phyloP scores from a whole-genome alignment of 2,113 vertebrate genomes.

The Chloebia gouldiae region DNA sequence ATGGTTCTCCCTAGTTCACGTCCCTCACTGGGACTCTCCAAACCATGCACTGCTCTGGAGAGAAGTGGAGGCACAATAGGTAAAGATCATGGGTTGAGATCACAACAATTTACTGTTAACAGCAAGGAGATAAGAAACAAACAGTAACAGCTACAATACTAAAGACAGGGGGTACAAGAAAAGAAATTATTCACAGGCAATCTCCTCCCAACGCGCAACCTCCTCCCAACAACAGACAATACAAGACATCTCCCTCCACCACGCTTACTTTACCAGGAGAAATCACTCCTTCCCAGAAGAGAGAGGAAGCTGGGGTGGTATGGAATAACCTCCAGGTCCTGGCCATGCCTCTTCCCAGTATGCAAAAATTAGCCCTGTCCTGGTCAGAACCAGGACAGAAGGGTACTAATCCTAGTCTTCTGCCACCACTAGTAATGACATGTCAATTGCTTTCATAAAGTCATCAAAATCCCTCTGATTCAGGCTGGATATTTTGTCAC shows the following conservation, averaged over 20 bases:
- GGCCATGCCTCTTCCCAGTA: not conserved
- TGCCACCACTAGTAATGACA: not conserved
- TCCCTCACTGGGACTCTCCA: not conserved
- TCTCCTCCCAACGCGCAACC: rapidly evolving
- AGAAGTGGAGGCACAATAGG: not conserved
- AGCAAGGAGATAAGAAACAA: not conserved
- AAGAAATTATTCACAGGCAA: rapidly evolving
- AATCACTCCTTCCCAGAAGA: not conserved
- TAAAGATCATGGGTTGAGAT: not conserved
- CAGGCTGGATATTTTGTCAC: not conserved
- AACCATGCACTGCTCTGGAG: not conserved
- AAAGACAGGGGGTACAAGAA: not conserved
- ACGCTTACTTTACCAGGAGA: not conserved
- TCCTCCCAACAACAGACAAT: not conserved
- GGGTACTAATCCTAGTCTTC: not conserved
- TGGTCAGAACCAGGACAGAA: not conserved
- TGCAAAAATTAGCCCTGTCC: not conserved
- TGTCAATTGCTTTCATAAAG: not conserved
- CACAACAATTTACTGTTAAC: not conserved
- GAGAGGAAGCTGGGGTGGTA: not conserved
- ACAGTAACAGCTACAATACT: not conserved
- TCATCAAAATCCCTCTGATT: not conserved
- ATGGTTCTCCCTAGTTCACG: not conserved
- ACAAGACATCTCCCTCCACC: not conserved
- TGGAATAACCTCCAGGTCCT: not conserved